phyloP scores from a whole-genome alignment of 2,888 invertebrate species.

The Caenorhabditis japonica region DNA sequence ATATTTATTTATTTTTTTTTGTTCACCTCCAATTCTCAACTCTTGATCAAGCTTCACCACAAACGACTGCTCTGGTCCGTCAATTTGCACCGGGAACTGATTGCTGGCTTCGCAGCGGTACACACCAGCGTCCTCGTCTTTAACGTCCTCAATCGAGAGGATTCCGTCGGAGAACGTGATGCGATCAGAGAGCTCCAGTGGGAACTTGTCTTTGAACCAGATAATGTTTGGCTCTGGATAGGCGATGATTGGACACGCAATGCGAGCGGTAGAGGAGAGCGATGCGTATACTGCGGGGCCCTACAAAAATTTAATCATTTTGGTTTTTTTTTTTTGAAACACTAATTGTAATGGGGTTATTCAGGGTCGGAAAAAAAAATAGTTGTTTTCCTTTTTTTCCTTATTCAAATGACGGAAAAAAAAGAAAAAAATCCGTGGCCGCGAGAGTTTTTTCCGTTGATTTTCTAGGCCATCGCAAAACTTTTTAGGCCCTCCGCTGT shows the following conservation, averaged over 20 bases:
- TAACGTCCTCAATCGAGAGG: constrained; percentile 50
- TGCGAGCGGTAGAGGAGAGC: constrained; percentile 43
- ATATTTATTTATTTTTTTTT: too few relatives aligned
- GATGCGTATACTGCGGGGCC: constrained; percentile 24
- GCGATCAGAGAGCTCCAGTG: constrained; percentile 52
- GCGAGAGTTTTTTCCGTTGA: too few relatives aligned
- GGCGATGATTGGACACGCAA: constrained; percentile 67
- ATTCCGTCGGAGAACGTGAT: constrained; percentile 22
- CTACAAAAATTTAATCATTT: constrained; percentile 1
- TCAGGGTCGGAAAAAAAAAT: too few relatives aligned
- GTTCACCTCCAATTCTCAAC: constrained; percentile 52
- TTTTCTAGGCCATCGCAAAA: too few relatives aligned
- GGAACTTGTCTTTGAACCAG: constrained; percentile 68
- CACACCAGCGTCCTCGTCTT: constrained; percentile 58
- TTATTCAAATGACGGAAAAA: too few relatives aligned
- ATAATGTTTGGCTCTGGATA: constrained; percentile 65
- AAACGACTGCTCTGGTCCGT: constrained; percentile 54
- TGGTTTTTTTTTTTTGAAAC: neutral
- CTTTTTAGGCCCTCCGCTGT: too few relatives aligned
- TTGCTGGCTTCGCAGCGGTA: constrained; percentile 71
- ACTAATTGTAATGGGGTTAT: too few relatives aligned
- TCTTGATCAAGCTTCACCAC: constrained; percentile 51
- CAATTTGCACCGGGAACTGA: constrained; percentile 59
- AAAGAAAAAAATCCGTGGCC: too few relatives aligned
- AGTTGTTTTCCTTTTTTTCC: too few relatives aligned